Conservation (phyloP, 2,888 invertebrate genomes). For the Drosophila dives region DNA sequence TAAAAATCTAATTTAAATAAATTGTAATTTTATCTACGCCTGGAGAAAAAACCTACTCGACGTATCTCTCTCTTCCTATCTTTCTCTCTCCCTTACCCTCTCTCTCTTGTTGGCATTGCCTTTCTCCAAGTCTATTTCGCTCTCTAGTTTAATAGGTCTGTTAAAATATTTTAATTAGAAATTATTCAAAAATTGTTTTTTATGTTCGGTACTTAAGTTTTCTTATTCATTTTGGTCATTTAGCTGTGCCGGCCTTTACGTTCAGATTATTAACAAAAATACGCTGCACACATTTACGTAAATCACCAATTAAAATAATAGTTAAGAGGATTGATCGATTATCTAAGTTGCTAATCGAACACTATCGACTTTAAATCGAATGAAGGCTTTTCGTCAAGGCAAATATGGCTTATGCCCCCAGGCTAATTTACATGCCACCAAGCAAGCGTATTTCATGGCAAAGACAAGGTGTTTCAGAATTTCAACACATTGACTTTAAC, state of each 20-base stretch:
- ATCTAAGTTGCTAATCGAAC: not conserved
- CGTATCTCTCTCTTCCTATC: slow-evolving; percentile 1
- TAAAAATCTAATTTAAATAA: slow-evolving; percentile 74
- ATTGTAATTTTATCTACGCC: slow-evolving; percentile 69
- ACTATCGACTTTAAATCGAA: not conserved
- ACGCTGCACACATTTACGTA: slow-evolving; percentile 4
- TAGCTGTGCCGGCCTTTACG: slow-evolving; percentile 10
- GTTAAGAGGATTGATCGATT: slow-evolving; percentile 8
- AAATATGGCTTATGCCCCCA: not conserved
- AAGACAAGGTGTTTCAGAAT: slow-evolving; percentile 5
- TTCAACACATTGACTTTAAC: not conserved
- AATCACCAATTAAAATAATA: not conserved
- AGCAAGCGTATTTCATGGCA: not conserved
- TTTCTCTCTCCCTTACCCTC: not conserved
- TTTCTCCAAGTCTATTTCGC: slow-evolving; percentile 8
- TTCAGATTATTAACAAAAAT: slow-evolving; percentile 5
- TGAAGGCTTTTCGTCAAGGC: not conserved
- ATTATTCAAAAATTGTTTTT: slow-evolving; percentile 69
- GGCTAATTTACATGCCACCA: slow-evolving; percentile 1
- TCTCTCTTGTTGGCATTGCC: not conserved
- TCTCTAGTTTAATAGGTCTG: slow-evolving; percentile 36
- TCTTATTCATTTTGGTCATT: slow-evolving; percentile 12
- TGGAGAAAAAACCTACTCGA: slow-evolving; percentile 46
- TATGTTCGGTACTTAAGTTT: slow-evolving; percentile 42
- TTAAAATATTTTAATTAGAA: slow-evolving; percentile 73